Base-by-base conservation (phyloP, 2,113 vertebrate genomes). In the Pholis gunnellus region DNA sequence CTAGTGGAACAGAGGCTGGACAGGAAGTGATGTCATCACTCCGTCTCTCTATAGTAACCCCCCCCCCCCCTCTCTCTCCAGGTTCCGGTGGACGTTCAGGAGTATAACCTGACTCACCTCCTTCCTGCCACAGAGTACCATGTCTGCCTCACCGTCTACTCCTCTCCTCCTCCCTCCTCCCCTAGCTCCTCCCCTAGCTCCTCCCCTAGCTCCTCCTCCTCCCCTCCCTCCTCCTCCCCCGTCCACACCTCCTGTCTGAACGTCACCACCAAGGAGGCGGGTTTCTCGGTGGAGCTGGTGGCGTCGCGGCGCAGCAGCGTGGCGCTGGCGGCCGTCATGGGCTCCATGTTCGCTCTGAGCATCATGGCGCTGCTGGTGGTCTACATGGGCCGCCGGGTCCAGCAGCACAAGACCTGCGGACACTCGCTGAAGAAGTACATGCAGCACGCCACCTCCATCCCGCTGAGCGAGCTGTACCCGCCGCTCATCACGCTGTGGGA, bases 401-500 rank as follows among this genome's bases (percentile, higher is more conserved):
- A 93, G 81, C 94, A 93, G 73, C 89, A 89, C 87, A 94, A 95
- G 78, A 93, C 94, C 25, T 96, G 95, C 40, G 94, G 95, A 42
- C 95, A 95, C 83, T 95, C 96, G 0, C 91, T 97, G 77, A 96
- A 97, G 91, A 95, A 92, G 56, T 96, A 96, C 86, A 94, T 96
- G 90, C 95, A 96, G 82, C 95, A 95, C n/a, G 93, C 95, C 20
- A 92, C 95, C 0, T 93, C 95, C 82, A 96, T 96, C 85, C 95
- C 95, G 0, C 92, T 96, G 18, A 95, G 95, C 10, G 95, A 97
- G 83, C 93, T 96, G 65, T 96, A 96, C 85, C 96, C 96, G 0
- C 96, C 96, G 0, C 95, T 96, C 75, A 96, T 96, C 93, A 96
- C 95, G 52, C 92, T 96, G 73, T 96, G 96, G 96, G 96, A 97